phyloP scores from a whole-genome alignment of 2,888 invertebrate species.

The Campaea margaritaria region DNA sequence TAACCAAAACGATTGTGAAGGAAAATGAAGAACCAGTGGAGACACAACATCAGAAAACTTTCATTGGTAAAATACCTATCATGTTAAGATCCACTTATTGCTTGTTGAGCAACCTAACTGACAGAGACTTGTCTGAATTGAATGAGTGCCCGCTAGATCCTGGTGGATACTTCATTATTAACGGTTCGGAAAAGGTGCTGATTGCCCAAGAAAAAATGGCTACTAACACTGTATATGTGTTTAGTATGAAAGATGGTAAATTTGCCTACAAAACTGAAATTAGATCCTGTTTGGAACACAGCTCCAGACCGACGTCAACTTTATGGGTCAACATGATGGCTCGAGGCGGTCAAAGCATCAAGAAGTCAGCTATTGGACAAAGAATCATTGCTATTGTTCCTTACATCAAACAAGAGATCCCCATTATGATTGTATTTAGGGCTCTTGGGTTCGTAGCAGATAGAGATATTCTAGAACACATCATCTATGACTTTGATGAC shows the following conservation, averaged over 20 bases:
- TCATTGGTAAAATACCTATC: slow-evolving; percentile 98
- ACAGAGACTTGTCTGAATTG: slow-evolving; percentile 99
- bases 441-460: slow-evolving; percentile 99
- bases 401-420: slow-evolving; percentile 99
- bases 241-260: slow-evolving; percentile 99
- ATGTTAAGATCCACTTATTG: slow-evolving; percentile 99
- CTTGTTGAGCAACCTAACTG: slow-evolving; percentile 95
- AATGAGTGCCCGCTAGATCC: slow-evolving; percentile 99
- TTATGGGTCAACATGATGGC: slow-evolving; percentile 99
- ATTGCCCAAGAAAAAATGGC: slow-evolving; percentile 99
- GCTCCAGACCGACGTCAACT: slow-evolving; percentile 98
- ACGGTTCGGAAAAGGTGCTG: slow-evolving; percentile 99
- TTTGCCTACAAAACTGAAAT: slow-evolving; percentile 99
- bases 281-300: slow-evolving; percentile 89
- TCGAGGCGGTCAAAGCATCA: slow-evolving; percentile 98
- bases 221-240: slow-evolving; percentile 99
- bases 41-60: slow-evolving; percentile 90
- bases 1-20: slow-evolving; percentile 97
- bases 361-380: slow-evolving; percentile 99
- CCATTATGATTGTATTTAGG: slow-evolving; percentile 99
- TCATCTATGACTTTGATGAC: slow-evolving; percentile 99
- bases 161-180: slow-evolving; percentile 99
- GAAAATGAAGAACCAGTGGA: slow-evolving; percentile 96
- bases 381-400: slow-evolving; percentile 98
- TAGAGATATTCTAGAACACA: slow-evolving; percentile 99